Conservation (phyloP, 2,888 invertebrate species). For the Abrostola tripartita region DNA sequence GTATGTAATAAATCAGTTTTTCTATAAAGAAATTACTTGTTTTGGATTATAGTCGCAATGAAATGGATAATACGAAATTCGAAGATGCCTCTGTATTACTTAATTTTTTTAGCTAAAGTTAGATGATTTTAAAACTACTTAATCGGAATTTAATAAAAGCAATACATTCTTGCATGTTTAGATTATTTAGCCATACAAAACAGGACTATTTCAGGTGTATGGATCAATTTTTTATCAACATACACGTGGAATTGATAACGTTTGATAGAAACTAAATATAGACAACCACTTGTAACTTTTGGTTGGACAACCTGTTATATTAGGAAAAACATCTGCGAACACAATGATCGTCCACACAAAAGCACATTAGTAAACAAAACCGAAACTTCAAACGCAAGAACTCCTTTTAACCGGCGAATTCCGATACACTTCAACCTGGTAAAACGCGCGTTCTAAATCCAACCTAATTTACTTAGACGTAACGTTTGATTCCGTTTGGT, state of each 20-base stretch:
- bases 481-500: conserved; percentile 34
- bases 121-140: too few species aligned
- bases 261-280: conserved; percentile 15
- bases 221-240: neutral
- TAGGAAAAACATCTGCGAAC: conserved; percentile 40
- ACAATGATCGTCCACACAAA: conserved; percentile 57
- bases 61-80: too few species aligned
- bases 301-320: conserved; percentile 50
- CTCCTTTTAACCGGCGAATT: conserved; percentile 52
- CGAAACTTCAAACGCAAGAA: conserved; percentile 59
- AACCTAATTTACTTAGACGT: conserved; percentile 18
- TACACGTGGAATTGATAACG: conserved; percentile 19
- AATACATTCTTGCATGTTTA: too few species aligned
- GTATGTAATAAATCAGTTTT: too few species aligned
- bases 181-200: too few species aligned
- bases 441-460: conserved; percentile 8
- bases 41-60: too few species aligned
- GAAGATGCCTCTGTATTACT: too few species aligned
- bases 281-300: conserved; percentile 26
- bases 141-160: too few species aligned
- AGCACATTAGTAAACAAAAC: conserved; percentile 63
- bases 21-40: too few species aligned
- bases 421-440: conserved; percentile 38
- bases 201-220: conserved; percentile 19
- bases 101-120: too few species aligned